Evolutionary conservation across 2,797 vertebrate species (phyloP), one percentile per base, ranked within the genome.

Genomic region (Neostethus bicornis): DNA sequence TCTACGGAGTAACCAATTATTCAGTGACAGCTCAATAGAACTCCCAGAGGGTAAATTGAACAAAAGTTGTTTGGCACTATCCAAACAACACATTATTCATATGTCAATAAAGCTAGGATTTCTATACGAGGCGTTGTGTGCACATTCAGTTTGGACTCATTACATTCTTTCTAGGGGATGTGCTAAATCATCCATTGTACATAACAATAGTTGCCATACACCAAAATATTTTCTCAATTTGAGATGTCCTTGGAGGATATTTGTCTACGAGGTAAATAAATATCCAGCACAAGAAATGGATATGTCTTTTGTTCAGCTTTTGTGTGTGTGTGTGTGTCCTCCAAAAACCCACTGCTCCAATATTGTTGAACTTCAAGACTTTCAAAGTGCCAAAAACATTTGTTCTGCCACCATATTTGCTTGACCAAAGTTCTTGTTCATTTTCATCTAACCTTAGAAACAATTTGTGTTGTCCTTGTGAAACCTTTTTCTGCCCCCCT

Each of bases 191-290:
- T 49, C 45, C 24, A 44, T 28, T 59, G 16, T 49, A 50, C 38
- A 24, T 32, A 23, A 47, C 51, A 79, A 64, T 41, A 37, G 25
- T 44, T 55, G 12, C 13, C 52, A 44, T 70, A 73, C 68, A 38
- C 17, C 53, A 51, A 25, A n/a, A 76, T 52, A 52, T 55, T 71
- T 70, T 55, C 49, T 48, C 39, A 57, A 44, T 21, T 29, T 3
- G 0, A 58, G 24, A 57, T 65, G 56, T 59, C 73, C 65, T 75
- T 75, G 57, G 63, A 51, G 53, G 56, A 61, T 65, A 58, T 69
- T 83, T 75, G 58, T 67, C 65, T 66, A 60, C 29, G 5, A 37
- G 62, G 65, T 73, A 50, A 25, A 34, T 19, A 41, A 66, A 57
- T 52, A 48, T 49, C 46, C 60, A 44, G 26, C 16, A 31, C 39